Evolutionary conservation across 2,888 invertebrate species (phyloP).

Genomic region (Eupithecia subumbrata): DNA sequence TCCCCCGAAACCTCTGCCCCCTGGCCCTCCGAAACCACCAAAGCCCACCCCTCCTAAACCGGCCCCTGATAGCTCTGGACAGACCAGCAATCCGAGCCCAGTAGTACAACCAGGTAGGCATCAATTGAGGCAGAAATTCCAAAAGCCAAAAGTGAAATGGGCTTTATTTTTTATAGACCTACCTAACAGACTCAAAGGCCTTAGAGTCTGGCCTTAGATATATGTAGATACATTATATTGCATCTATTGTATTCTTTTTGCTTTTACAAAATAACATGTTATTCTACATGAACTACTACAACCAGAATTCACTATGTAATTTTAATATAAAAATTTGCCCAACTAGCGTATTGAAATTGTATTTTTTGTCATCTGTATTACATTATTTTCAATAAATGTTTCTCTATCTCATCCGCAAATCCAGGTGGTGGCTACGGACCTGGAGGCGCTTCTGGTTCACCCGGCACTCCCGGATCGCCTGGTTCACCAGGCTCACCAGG

Average conservation of each 20-base stretch:
- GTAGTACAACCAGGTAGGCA: constrained; percentile 50
- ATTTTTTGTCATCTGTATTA: constrained; percentile 1
- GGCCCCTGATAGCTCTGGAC: constrained; percentile 70
- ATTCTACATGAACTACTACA: neutral
- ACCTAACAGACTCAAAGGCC: neutral
- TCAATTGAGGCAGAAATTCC: constrained; percentile 15
- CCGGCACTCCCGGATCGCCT: constrained; percentile 47
- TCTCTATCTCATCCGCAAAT: neutral
- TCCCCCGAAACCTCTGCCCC: constrained; percentile 68
- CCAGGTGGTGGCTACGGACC: constrained; percentile 42
- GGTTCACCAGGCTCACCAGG: constrained; percentile 45
- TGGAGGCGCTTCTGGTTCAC: constrained; percentile 47
- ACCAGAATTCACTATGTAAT: neutral
- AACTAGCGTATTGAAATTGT: neutral
- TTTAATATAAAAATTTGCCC: neutral
- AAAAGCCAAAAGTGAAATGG: neutral
- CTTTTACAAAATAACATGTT: no score
- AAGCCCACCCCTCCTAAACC: constrained; percentile 61
- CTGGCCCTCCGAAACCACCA: constrained; percentile 58
- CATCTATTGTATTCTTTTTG: no score
- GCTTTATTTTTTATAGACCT: neutral
- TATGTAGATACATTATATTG: no score
- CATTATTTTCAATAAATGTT: neutral
- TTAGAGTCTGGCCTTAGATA: no score
- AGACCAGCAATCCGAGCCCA: constrained; percentile 70